Evolutionary conservation across 2,113 vertebrate species (phyloP).

Genomic region (Telmatochromis sp.): DNA sequence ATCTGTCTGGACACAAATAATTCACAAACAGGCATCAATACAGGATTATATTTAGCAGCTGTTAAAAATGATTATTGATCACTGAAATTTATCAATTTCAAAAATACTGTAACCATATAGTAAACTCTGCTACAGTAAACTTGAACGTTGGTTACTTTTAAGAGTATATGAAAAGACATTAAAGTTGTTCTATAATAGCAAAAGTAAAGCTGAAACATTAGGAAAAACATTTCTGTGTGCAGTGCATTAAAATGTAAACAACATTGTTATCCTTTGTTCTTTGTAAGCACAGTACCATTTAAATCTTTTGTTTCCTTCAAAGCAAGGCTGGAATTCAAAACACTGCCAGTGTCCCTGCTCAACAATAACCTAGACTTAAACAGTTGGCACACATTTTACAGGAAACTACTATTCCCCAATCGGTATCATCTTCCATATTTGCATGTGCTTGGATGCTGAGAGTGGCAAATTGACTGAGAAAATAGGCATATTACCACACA

Average conservation of each 20-base stretch:
- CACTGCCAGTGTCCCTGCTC: neutral
- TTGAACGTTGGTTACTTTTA: neutral
- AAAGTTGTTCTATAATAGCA: neutral
- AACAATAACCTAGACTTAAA: conserved; percentile 48
- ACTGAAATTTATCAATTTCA: neutral
- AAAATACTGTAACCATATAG: neutral
- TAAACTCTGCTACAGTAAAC: neutral
- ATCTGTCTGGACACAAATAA: neutral
- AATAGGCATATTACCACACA: conserved; percentile 75
- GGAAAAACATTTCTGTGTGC: neutral
- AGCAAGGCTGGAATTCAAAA: neutral
- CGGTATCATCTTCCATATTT: conserved; percentile 63
- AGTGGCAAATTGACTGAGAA: conserved; percentile 75
- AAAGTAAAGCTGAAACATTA: neutral
- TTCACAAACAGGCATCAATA: neutral
- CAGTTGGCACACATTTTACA: conserved; percentile 52
- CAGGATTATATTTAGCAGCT: neutral
- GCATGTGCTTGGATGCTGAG: conserved; percentile 71
- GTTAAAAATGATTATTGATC: neutral
- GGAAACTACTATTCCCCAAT: conserved; percentile 37
- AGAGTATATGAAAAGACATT: neutral
- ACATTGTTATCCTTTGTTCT: neutral
- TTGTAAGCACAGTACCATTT: neutral
- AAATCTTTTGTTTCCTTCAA: neutral
- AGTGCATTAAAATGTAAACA: neutral